Percentiles rank a stretch among this genome's conserved stretches.
Conservation (phyloP, 2,797 vertebrate genomes). For the Pangasius krempfi region DNA sequence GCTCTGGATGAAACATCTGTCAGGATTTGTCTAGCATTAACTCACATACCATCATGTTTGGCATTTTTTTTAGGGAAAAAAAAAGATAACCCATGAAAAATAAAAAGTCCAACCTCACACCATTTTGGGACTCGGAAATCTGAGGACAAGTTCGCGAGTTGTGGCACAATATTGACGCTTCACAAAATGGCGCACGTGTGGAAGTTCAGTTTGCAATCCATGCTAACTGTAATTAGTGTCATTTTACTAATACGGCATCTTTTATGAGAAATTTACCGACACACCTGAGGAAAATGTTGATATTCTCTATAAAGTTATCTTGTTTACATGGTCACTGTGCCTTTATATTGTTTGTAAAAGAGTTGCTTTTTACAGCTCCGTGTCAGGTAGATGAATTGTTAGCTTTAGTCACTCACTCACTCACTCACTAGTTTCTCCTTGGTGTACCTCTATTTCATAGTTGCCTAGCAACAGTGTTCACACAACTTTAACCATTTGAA, state of each 20-base stretch:
- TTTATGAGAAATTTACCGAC: not conserved
- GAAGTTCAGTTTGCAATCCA: not conserved
- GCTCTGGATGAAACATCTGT: not conserved
- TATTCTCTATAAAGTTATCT: not conserved
- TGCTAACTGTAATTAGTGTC: not conserved
- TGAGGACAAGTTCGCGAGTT: not conserved
- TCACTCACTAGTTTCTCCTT: not conserved
- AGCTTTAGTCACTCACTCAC: not conserved
- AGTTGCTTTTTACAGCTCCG: not conserved
- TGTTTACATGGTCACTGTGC: too few relatives aligned
- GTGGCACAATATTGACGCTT: not conserved
- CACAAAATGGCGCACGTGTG: not conserved
- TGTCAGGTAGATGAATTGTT: not conserved
- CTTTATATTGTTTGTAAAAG: not conserved
- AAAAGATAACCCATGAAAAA: not conserved
- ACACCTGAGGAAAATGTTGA: not conserved
- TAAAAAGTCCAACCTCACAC: not conserved
- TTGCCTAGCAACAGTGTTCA: conserved; percentile 1
- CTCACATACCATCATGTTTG: not conserved
- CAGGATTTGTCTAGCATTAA: not conserved
- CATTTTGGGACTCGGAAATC: not conserved
- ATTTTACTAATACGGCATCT: not conserved
- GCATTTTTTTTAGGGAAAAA: not conserved
- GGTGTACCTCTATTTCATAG: not conserved
- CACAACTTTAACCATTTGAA: not conserved